phyloP scores from a whole-genome alignment of 1,140 invertebrate genomes.

The Cherax quadricarinatus region DNA sequence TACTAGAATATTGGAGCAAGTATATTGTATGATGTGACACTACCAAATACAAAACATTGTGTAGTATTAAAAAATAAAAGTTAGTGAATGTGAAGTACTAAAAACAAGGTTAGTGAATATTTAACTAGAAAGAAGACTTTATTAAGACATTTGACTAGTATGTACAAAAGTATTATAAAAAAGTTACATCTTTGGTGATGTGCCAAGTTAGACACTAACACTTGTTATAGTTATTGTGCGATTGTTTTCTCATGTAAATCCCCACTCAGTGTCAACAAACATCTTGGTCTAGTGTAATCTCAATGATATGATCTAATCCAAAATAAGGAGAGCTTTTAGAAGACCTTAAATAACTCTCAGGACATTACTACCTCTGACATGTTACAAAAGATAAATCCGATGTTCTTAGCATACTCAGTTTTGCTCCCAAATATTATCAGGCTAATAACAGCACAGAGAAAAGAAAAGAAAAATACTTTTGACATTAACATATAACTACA shows the following conservation, averaged over 20 bases:
- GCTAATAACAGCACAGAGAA: background rate
- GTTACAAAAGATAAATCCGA: background rate
- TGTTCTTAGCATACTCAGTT: background rate
- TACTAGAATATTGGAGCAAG: no score
- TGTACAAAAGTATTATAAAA: conserved; percentile 60
- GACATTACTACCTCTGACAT: background rate
- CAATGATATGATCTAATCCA: background rate
- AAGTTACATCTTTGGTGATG: conserved; percentile 63
- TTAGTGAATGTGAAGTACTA: no score
- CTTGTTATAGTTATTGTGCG: conserved; percentile 45
- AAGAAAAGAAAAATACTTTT: background rate
- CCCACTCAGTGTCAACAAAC: background rate
- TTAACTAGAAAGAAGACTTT: conserved; percentile 54
- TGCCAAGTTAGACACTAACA: conserved; percentile 45
- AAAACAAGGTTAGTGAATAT: conserved; percentile 2
- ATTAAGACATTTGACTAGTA: conserved; percentile 63
- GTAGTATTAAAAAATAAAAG: no score
- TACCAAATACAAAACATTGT: no score
- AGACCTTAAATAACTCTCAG: background rate
- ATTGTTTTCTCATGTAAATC: conserved; percentile 2
- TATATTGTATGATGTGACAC: no score
- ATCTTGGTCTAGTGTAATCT: background rate
- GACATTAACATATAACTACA: background rate
- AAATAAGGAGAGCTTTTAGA: background rate
- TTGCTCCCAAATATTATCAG: background rate